These are phyloP conservation scores for Fukomys damarensis DNA, from an alignment of 2,113 vertebrate species.

Conservation along the genomic window DNA sequence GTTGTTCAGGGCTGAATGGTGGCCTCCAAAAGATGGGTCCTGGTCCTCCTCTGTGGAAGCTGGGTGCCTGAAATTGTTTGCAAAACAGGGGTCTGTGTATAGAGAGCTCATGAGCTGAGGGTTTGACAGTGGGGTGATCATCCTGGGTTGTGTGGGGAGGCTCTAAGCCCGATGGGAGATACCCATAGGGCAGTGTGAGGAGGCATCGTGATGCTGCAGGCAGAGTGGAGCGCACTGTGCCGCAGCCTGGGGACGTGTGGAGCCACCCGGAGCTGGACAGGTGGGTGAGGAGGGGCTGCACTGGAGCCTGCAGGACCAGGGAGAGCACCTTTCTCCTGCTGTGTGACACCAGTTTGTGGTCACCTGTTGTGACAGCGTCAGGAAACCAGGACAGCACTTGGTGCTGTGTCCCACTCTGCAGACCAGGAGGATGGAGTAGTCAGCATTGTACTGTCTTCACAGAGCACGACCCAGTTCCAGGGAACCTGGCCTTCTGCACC, in stretches of 20 bases:
- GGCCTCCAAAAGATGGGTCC: rapidly evolving
- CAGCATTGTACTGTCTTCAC: neutral
- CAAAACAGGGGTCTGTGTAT: neutral
- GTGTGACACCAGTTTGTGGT: too few species aligned
- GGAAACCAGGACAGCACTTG: rapidly evolving
- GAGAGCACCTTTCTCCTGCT: neutral
- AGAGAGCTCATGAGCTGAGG: neutral
- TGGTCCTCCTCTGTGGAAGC: neutral
- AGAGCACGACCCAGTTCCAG: neutral
- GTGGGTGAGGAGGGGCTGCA: neutral
- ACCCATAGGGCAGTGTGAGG: neutral
- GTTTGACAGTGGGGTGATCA: neutral
- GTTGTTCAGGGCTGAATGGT: neutral
- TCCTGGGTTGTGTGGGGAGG: neutral
- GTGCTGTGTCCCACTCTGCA: rapidly evolving
- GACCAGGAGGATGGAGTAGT: neutral
- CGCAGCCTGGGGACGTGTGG: rapidly evolving
- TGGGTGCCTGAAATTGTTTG: neutral
- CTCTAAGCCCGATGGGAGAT: too few species aligned
- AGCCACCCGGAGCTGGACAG: neutral
- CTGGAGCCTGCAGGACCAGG: too few species aligned
- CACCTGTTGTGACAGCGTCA: too few species aligned
- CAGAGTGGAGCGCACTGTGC: rapidly evolving
- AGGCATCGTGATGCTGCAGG: neutral
- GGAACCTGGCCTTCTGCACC: neutral